Percentiles rank a stretch among this genome's conserved stretches.
Conservation (phyloP, 1,140 invertebrate species). For the Elysia chlorotica region DNA sequence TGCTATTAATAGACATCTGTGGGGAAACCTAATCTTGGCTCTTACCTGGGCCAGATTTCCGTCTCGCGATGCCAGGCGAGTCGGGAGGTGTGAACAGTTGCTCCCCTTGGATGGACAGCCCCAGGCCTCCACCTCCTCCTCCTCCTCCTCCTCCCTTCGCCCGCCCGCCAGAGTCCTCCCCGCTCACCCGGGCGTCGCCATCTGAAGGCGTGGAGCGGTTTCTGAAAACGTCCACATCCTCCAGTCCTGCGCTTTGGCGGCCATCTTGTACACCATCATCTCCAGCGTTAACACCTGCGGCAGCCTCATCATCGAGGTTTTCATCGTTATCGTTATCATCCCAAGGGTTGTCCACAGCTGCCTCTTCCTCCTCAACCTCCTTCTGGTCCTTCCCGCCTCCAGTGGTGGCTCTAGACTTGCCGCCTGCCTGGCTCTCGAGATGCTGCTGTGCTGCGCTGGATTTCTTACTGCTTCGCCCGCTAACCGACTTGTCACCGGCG, state of each 20-base stretch:
- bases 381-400: background rate
- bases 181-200: background rate
- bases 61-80: background rate
- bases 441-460: no score
- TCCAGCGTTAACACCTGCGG: background rate
- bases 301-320: background rate
- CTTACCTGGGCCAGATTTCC: background rate
- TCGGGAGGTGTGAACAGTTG: conserved; percentile 12
- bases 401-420: background rate
- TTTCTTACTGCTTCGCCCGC: conserved; percentile 4
- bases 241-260: background rate
- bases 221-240: background rate
- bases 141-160: no score
- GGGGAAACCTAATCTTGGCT: no score
- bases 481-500: background rate
- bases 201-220: conserved; percentile 17
- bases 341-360: background rate
- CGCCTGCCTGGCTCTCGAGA: background rate
- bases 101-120: background rate
- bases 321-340: background rate
- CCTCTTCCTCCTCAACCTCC: background rate
- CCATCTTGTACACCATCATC: no score
- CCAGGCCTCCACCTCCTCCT: background rate
- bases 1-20: no score
- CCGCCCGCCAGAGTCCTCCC: background rate